Base-by-base conservation (phyloP, 2,888 invertebrate genomes). In the Onchidella celtica region DNA sequence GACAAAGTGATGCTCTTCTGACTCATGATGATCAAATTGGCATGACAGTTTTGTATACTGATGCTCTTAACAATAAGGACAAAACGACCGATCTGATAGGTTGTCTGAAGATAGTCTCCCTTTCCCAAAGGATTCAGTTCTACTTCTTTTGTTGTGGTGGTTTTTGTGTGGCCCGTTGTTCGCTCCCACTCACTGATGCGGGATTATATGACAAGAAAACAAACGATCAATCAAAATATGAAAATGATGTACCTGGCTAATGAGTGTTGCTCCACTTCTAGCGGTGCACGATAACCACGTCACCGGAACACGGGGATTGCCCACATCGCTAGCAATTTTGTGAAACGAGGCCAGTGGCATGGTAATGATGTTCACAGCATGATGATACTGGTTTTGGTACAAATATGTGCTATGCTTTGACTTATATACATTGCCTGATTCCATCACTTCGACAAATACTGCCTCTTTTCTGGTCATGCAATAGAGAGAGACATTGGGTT, bases 261-360 rank as follows among this genome's bases (percentile, higher is more conserved):
- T 74, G 1, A 90, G 84, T 1, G 91, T 88, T 27, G 91, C 88
- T 6, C 91, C 91, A 79, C 90, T 90, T 36, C 89, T 85, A 11
- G 90, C 88, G 1, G 91, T 90, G 68, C 87, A 89, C 55, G 88
- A 87, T 32, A 91, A 82, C 87, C 89, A 86, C 34, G 90, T 85
- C 1, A 90, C 88, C 0, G 90, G 89, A n/a, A 89, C 84, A 40
- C 87, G 84, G 0, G 91, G 91, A 36, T 88, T 86, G 24, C 91
- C 91, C 6, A 90, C 84, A 81, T 90, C 90, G 34, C 89, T 89
- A 4, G 90, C 90, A 27, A 90, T 87, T 79, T 90, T 90, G 80
- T 90, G 89, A 79, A 91, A 90, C 4, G 90, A 89, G 6, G 89
- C 89, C 14, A 90, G 84, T 3, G 91, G 91, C 86, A 91, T 88